These are phyloP conservation scores for Ciconia boyciana DNA, from an alignment of 2,113 vertebrate species.

Conservation along the genomic window DNA sequence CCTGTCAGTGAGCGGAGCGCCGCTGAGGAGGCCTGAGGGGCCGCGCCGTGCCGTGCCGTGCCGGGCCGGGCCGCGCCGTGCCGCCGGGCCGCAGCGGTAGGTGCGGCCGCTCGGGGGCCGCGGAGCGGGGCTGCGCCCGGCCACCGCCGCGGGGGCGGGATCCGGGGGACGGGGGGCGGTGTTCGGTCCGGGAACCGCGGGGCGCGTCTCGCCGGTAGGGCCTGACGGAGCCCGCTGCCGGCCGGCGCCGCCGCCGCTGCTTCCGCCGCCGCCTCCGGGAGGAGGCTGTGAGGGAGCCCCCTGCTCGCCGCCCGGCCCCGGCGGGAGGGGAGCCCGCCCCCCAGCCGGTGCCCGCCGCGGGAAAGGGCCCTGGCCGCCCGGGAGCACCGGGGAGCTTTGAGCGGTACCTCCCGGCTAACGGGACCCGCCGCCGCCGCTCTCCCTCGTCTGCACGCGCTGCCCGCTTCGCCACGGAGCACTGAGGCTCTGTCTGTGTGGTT, in stretches of 20 bases:
- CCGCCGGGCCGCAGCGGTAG: neutral
- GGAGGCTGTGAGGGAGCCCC: neutral
- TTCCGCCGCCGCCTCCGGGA: neutral
- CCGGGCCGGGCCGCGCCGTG: no score
- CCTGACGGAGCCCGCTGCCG: neutral
- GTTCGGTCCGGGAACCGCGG: neutral
- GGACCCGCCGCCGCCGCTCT: neutral
- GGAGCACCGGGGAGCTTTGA: neutral
- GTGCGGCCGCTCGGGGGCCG: neutral
- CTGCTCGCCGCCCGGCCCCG: neutral
- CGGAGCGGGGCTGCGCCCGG: neutral
- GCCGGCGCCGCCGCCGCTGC: neutral
- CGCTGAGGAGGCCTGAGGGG: neutral
- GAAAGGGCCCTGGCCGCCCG: neutral
- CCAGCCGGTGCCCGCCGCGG: neutral
- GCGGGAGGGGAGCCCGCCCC: neutral
- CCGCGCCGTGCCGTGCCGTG: neutral
- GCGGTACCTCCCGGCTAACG: neutral
- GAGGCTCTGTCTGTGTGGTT: neutral
- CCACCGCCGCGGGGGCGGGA: neutral
- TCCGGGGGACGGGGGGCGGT: no score
- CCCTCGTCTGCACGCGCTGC: neutral
- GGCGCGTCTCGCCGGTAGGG: neutral
- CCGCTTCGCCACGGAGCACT: rapidly evolving
- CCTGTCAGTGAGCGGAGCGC: neutral